Conservation (phyloP, 1,140 invertebrate genomes). For the Neomicropteryx cornuta region DNA sequence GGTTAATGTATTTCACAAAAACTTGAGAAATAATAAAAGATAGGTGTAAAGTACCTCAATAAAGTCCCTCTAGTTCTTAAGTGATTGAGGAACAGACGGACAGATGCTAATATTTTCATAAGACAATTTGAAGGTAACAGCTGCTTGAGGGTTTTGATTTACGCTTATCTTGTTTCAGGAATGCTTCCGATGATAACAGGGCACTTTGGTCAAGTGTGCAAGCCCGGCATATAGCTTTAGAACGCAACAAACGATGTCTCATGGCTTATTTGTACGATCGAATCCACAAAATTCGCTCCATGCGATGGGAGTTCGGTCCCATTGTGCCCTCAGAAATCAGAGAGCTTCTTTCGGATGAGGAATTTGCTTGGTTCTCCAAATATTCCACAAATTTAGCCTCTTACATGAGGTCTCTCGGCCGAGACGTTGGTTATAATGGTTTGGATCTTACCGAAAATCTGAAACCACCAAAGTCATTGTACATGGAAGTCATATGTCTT, state of each 20-base stretch:
- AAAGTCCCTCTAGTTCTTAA: no score
- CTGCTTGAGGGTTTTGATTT: no score
- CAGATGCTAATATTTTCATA: no score
- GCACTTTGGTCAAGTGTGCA: conserved; percentile 61
- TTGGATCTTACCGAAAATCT: conserved; percentile 81
- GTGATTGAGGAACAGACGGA: no score
- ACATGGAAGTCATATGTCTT: conserved; percentile 83
- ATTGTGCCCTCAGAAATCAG: conserved; percentile 79
- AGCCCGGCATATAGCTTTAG: conserved; percentile 71
- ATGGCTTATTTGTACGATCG: conserved; percentile 83
- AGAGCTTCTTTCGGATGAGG: conserved; percentile 66
- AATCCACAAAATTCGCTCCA: conserved; percentile 62
- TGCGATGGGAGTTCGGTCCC: conserved; percentile 90
- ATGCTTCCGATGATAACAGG: no score
- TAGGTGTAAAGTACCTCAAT: no score
- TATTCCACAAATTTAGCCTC: conserved; percentile 79
- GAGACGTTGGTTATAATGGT: conserved; percentile 53
- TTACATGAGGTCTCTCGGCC: conserved; percentile 83
- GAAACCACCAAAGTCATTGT: conserved; percentile 86
- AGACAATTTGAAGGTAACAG: no score
- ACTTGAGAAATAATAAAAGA: no score
- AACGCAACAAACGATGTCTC: conserved; percentile 83
- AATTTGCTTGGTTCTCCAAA: conserved; percentile 76
- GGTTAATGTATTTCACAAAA: no score
- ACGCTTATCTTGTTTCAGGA: no score